Evolutionary conservation across 2,888 invertebrate species (phyloP).

Genomic region (Taphrorychus bicolor): DNA sequence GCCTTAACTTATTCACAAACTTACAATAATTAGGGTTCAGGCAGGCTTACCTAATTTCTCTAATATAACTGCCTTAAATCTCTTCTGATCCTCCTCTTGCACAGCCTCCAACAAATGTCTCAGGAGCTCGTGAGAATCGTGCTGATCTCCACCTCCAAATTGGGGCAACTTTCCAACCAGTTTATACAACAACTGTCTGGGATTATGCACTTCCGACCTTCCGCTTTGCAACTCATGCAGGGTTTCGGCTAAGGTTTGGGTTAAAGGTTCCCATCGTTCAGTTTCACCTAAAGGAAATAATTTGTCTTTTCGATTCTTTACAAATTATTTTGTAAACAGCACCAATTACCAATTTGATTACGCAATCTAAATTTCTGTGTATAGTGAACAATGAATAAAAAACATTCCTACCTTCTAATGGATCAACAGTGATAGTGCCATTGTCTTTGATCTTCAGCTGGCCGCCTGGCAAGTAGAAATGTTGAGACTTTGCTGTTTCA

Average conservation of each 20-base stretch:
- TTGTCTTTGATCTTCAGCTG: slow-evolving; percentile 63
- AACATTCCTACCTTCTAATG: slow-evolving; percentile 48
- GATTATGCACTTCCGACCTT: slow-evolving; percentile 69
- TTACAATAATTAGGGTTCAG: too few species aligned
- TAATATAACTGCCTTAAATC: slow-evolving; percentile 84
- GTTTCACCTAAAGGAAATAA: slow-evolving; percentile 61
- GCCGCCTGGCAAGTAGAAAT: slow-evolving; percentile 76
- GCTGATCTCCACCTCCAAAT: slow-evolving; percentile 94
- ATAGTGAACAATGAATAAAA: too few species aligned
- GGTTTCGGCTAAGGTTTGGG: slow-evolving; percentile 72
- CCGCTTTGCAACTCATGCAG: slow-evolving; percentile 73
- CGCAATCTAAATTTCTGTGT: too few species aligned
- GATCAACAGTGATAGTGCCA: slow-evolving; percentile 43
- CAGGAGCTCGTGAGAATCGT: slow-evolving; percentile 95
- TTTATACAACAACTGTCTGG: slow-evolving; percentile 69
- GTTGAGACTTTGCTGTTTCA: slow-evolving; percentile 72
- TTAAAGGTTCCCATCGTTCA: slow-evolving; percentile 73
- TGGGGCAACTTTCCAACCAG: slow-evolving; percentile 76
- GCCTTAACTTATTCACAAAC: background rate
- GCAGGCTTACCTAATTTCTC: slow-evolving; percentile 72
- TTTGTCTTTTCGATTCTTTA: too few species aligned
- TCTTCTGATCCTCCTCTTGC: slow-evolving; percentile 75
- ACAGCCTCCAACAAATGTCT: slow-evolving; percentile 90
- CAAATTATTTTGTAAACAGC: background rate
- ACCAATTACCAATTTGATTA: background rate